phyloP scores from a whole-genome alignment of 2,797 vertebrate species.

The Poecilia gillii region DNA sequence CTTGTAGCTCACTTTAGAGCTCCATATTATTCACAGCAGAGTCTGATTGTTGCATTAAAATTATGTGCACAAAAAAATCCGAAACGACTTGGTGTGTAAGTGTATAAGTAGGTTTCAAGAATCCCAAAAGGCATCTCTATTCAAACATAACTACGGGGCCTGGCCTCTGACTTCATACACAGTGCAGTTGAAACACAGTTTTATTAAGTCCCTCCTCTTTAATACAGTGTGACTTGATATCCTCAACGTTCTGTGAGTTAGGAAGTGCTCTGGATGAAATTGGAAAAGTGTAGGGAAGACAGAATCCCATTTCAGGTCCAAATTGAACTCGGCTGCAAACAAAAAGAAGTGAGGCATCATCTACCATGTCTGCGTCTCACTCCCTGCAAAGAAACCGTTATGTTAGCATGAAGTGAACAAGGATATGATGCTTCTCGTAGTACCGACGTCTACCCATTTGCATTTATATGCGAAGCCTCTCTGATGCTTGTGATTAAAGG shows the following conservation, averaged over 20 bases:
- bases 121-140: conserved; percentile 19
- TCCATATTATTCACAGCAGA: background rate
- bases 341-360: conserved; percentile 45
- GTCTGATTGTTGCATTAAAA: background rate
- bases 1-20: background rate
- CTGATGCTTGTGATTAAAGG: background rate
- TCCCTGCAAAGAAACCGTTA: conserved; percentile 42
- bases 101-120: conserved; percentile 4
- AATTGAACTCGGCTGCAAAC: conserved; percentile 66
- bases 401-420: conserved; percentile 35
- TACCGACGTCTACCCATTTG: conserved; percentile 1
- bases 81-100: background rate
- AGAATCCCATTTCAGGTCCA: conserved; percentile 52
- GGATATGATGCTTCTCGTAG: conserved; percentile 28
- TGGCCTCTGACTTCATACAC: conserved; percentile 13
- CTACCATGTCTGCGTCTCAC: conserved; percentile 21
- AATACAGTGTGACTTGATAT: conserved; percentile 24
- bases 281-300: conserved; percentile 32
- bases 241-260: conserved; percentile 20
- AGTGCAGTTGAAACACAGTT: conserved; percentile 1
- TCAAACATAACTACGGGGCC: conserved; percentile 19
- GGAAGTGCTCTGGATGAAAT: conserved; percentile 41
- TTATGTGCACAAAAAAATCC: background rate
- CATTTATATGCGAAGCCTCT: background rate
- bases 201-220: conserved; percentile 11